These are phyloP conservation scores for Amorpha juglandis DNA, from an alignment of 2,888 invertebrate species.

Conservation along the genomic window DNA sequence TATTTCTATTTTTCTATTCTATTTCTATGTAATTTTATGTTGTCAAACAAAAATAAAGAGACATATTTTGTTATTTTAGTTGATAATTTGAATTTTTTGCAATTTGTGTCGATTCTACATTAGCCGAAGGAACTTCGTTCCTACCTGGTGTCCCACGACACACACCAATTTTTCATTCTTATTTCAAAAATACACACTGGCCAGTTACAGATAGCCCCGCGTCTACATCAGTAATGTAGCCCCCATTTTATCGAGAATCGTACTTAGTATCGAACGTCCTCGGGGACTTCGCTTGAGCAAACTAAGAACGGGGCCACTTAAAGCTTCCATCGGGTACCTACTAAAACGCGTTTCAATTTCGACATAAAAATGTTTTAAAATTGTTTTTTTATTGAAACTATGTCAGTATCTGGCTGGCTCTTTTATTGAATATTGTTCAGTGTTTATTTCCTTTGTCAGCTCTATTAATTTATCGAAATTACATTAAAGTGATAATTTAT, in stretches of 20 bases:
- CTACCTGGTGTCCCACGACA: too few species aligned
- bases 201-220: neutral
- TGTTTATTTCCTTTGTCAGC: neutral
- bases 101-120: too few species aligned
- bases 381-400: slow-evolving; percentile 27
- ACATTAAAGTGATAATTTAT: too few species aligned
- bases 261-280: slow-evolving; percentile 15
- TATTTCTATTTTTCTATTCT: too few species aligned
- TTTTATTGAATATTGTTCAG: neutral
- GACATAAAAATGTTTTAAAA: slow-evolving; percentile 30
- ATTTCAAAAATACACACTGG: neutral
- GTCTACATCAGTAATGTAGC: neutral
- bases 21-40: too few species aligned
- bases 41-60: too few species aligned
- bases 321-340: slow-evolving; percentile 21
- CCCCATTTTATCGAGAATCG: slow-evolving; percentile 1
- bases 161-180: too few species aligned
- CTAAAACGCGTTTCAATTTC: slow-evolving; percentile 29
- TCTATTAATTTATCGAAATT: too few species aligned
- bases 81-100: too few species aligned
- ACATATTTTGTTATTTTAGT: too few species aligned
- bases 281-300: slow-evolving; percentile 29
- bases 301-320: slow-evolving; percentile 29
- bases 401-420: neutral
- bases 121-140: too few species aligned